phyloP scores from a whole-genome alignment of 35 echinoderm and acorn worm species.

The Diadema setosum region DNA sequence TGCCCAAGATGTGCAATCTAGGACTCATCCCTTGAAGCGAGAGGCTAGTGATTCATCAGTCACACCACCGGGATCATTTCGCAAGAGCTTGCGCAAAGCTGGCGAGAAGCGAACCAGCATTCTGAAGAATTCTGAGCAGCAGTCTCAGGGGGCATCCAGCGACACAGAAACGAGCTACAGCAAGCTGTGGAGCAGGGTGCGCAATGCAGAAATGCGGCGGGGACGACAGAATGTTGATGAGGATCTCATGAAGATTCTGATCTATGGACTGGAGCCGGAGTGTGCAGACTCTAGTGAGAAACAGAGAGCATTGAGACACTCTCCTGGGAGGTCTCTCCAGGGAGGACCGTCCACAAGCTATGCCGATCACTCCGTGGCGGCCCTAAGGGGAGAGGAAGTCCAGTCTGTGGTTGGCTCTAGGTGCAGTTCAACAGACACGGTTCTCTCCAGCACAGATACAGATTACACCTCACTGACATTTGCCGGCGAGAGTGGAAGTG shows the following conservation, averaged over 20 bases:
- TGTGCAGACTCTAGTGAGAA: neutral
- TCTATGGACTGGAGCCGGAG: conserved; percentile 57
- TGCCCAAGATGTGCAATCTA: neutral
- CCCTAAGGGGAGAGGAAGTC: neutral
- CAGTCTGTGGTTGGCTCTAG: conserved; percentile 9
- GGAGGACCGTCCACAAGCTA: neutral
- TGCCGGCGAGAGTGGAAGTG: conserved; percentile 65
- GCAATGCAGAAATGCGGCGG: conserved; percentile 55
- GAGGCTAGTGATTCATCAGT: conserved; percentile 59
- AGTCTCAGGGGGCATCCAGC: neutral
- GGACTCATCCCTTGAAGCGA: conserved; percentile 36
- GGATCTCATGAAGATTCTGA: conserved; percentile 52
- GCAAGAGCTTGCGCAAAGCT: conserved; percentile 46
- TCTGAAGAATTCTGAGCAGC: neutral
- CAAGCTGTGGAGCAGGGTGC: conserved; percentile 54
- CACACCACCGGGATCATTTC: conserved; percentile 39
- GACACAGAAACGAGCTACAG: conserved; percentile 34
- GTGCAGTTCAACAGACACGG: conserved; percentile 68
- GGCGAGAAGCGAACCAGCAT: neutral
- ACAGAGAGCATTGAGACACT: neutral
- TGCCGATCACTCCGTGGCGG: neutral
- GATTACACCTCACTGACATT: conserved; percentile 55
- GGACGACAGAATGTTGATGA: conserved; percentile 56
- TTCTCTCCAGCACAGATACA: conserved; percentile 61
- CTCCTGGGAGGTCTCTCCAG: neutral